Evolutionary conservation across 2,797 vertebrate species (phyloP).

Genomic region (Coregonus suidteri): DNA sequence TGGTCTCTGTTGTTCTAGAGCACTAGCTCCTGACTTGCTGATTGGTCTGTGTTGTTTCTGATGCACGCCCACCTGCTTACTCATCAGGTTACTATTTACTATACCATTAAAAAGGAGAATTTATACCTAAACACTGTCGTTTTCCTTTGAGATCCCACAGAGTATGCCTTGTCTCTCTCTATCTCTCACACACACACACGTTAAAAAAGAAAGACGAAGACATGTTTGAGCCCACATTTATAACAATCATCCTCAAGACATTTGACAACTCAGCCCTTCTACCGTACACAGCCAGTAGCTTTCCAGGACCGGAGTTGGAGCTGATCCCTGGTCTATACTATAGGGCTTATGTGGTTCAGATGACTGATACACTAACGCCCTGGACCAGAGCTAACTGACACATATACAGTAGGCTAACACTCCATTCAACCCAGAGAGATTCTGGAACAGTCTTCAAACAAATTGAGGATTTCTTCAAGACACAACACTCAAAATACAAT

Average conservation of each 20-base stretch:
- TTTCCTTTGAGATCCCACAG: neutral
- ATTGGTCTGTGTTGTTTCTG: conserved; percentile 4
- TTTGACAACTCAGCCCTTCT: conserved; percentile 13
- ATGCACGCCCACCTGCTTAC: conserved; percentile 13
- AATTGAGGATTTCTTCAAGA: conserved; percentile 8
- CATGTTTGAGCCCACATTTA: conserved; percentile 39
- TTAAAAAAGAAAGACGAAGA: conserved; percentile 18
- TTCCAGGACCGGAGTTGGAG: no score
- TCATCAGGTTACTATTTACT: conserved; percentile 25
- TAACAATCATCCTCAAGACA: conserved; percentile 36
- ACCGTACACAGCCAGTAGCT: neutral
- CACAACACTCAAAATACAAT: conserved; percentile 1
- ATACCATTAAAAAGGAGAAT: conserved; percentile 36
- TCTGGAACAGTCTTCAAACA: conserved; percentile 24
- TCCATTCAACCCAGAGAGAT: neutral
- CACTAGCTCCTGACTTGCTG: neutral
- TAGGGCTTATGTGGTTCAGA: no score
- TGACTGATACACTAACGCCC: no score
- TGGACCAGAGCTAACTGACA: neutral
- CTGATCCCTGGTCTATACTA: no score
- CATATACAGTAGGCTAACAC: neutral
- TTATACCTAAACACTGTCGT: conserved; percentile 8
- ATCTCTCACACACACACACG: neutral
- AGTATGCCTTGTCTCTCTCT: neutral
- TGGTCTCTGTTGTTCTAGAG: neutral